Conservation (phyloP, 1,140 invertebrate genomes). For the Aphelenchoides fujianensis region DNA sequence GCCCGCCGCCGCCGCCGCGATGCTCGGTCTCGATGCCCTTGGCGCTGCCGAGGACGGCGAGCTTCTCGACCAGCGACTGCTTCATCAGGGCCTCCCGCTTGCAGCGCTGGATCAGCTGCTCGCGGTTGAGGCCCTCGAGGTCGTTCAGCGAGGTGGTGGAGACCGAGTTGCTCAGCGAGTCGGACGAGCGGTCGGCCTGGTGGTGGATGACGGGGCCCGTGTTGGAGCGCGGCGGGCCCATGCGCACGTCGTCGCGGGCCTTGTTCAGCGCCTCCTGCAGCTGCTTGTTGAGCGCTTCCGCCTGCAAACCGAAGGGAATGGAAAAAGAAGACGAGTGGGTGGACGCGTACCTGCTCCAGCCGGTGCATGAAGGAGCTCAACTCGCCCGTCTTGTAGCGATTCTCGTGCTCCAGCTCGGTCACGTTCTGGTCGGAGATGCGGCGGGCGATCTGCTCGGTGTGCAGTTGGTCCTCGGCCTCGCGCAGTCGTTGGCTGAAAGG, state of each 20-base stretch:
- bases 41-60: conserved; percentile 22
- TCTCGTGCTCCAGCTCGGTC: conserved; percentile 78
- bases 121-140: conserved; percentile 33
- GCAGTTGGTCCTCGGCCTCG: conserved; percentile 16
- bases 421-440: conserved; percentile 36
- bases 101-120: conserved; percentile 42
- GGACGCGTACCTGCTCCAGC: background rate
- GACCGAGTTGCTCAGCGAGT: conserved; percentile 4
- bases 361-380: conserved; percentile 69
- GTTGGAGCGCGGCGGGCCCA: conserved; percentile 19
- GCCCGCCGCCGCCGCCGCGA: background rate
- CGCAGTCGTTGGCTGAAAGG: background rate
- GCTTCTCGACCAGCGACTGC: conserved; percentile 38
- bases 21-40: conserved; percentile 43
- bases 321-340: conserved; percentile 7
- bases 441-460: conserved; percentile 34
- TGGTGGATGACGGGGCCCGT: conserved; percentile 31
- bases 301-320: conserved; percentile 2
- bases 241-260: conserved; percentile 16
- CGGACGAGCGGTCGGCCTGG: conserved; percentile 24
- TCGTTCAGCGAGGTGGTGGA: conserved; percentile 24
- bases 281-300: conserved; percentile 13
- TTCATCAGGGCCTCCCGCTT: conserved; percentile 46
- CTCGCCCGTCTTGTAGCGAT: conserved; percentile 89
- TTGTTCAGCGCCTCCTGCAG: conserved; percentile 15